Evolutionary conservation across 2,888 invertebrate genomes (phyloP).

Genomic region (Polymixis flavicincta): DNA sequence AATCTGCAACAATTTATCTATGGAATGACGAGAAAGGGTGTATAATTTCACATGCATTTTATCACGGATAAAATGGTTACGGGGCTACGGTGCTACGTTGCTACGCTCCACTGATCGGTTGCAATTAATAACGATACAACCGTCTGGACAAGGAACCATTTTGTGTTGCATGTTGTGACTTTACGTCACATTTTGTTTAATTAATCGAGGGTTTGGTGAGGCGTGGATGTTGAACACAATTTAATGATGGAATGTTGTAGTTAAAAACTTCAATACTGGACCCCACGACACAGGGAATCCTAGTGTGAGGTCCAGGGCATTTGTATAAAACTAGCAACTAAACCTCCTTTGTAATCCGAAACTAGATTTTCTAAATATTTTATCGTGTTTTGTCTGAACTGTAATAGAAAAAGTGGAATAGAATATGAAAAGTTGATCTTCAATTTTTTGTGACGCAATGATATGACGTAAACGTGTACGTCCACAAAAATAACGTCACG

Average conservation of each 20-base stretch:
- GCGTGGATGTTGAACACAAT: neutral
- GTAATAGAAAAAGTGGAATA: too few species aligned
- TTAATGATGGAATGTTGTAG: neutral
- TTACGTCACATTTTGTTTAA: conserved; percentile 25
- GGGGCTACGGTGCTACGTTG: conserved; percentile 31
- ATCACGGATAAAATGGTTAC: conserved; percentile 40
- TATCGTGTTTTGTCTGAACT: too few species aligned
- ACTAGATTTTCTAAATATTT: too few species aligned
- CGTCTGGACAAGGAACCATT: conserved; percentile 34
- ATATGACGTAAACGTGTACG: neutral
- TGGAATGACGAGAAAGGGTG: conserved; percentile 26
- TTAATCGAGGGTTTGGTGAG: conserved; percentile 2
- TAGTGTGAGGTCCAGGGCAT: too few species aligned
- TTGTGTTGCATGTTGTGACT: conserved; percentile 23
- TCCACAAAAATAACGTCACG: neutral
- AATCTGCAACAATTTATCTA: conserved; percentile 12
- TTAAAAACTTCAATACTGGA: neutral
- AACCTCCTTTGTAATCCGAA: too few species aligned
- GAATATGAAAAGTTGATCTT: neutral
- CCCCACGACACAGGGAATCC: too few species aligned
- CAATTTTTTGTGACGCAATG: neutral
- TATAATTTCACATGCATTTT: conserved; percentile 50
- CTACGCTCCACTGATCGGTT: conserved; percentile 56
- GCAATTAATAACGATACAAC: conserved; percentile 60
- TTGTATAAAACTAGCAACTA: too few species aligned